A percentile compares a stretch with the other conserved stretches of the same genome.
phyloP scores from a whole-genome alignment of 2,113 vertebrate genomes.

The Lasiurus cinereus region DNA sequence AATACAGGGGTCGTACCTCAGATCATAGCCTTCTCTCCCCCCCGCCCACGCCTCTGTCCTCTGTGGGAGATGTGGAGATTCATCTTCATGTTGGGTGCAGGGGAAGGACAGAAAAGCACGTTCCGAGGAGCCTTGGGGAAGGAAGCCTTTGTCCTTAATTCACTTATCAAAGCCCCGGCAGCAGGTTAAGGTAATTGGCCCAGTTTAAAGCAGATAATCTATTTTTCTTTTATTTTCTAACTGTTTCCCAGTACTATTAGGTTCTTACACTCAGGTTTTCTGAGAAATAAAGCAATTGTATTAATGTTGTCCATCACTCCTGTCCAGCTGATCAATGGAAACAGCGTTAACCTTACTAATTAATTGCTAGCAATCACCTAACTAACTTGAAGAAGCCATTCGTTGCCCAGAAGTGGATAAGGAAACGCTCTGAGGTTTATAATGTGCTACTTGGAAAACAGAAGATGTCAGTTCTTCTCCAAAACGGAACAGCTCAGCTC shows the following conservation, averaged over 20 bases:
- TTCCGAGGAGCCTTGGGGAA: background rate
- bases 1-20: background rate
- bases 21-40: background rate
- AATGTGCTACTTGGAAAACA: conserved; percentile 38
- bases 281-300: conserved; percentile 71
- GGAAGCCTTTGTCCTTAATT: conserved; percentile 18
- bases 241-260: conserved; percentile 58
- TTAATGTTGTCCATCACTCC: conserved; percentile 66
- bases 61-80: background rate
- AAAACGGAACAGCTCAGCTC: background rate
- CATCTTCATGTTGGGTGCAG: background rate
- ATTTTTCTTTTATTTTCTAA: conserved; percentile 71
- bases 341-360: conserved; percentile 69
- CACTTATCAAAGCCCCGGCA: conserved; percentile 48
- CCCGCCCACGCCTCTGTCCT: background rate
- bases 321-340: conserved; percentile 69
- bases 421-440: conserved; percentile 35
- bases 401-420: conserved; percentile 43
- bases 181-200: conserved; percentile 53
- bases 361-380: conserved; percentile 75
- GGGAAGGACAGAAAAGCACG: background rate
- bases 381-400: conserved; percentile 74
- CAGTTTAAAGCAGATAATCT: conserved; percentile 51
- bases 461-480: conserved; percentile 19
- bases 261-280: conserved; percentile 44